Percentiles rank a stretch among this genome's conserved stretches.
These are phyloP conservation scores for Sphyrna mokarran DNA, from an alignment of 2,113 vertebrate genomes.

Conservation along the genomic window DNA sequence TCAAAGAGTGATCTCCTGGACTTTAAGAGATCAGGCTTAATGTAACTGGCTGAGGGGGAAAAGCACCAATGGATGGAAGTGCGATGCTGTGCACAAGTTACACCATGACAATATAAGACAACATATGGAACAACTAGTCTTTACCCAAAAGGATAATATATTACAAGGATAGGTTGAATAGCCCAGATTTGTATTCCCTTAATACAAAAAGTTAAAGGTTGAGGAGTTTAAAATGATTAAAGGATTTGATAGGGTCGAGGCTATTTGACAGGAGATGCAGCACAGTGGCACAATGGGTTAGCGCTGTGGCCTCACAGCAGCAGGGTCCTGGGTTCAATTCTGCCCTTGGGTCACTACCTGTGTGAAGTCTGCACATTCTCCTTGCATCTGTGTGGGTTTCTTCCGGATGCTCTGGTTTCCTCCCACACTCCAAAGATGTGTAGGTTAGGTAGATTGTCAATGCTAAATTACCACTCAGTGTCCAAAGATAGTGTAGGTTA, in stretches of 20 bases:
- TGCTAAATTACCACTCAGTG: too few relatives aligned
- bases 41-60: not conserved
- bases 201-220: not conserved
- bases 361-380: too few relatives aligned
- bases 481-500: too few relatives aligned
- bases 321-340: too few relatives aligned
- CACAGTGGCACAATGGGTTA: too few relatives aligned
- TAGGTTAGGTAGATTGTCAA: too few relatives aligned
- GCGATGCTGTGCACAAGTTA: not conserved
- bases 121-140: not conserved
- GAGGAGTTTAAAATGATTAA: not conserved
- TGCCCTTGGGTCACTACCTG: too few relatives aligned
- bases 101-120: not conserved
- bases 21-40: not conserved
- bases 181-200: not conserved
- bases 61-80: too few relatives aligned
- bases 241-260: not conserved
- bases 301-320: too few relatives aligned
- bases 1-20: not conserved
- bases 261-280: not conserved
- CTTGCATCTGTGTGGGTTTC: too few relatives aligned
- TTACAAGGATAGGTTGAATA: not conserved
- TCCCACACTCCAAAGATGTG: too few relatives aligned
- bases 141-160: not conserved
- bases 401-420: too few relatives aligned